These are phyloP conservation scores for Ormyrus labotus DNA, from an alignment of 2,888 invertebrate genomes.

Conservation along the genomic window DNA sequence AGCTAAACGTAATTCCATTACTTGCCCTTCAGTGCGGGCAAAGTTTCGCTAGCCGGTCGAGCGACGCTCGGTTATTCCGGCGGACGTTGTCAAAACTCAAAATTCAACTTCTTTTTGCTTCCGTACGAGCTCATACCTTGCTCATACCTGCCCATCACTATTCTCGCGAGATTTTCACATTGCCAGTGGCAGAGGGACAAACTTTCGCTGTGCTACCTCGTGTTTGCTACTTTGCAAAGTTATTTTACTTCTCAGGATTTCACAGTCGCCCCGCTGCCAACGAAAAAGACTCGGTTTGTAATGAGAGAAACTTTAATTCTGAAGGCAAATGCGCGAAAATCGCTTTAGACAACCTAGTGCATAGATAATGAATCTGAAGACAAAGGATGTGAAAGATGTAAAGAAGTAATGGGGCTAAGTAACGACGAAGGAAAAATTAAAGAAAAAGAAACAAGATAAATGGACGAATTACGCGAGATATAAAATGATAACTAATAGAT, in stretches of 20 bases:
- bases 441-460: not conserved
- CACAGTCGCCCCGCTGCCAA: conserved; percentile 12
- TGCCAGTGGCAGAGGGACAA: conserved; percentile 56
- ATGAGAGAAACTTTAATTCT: too few species aligned
- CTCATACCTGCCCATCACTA: conserved; percentile 21
- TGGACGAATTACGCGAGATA: not conserved
- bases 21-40: not conserved
- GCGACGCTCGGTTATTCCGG: not conserved
- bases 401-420: not conserved
- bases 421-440: not conserved
- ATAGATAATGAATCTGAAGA: conserved; percentile 15
- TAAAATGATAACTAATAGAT: too few species aligned
- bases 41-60: too few species aligned
- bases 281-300: not conserved
- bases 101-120: conserved; percentile 29
- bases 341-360: too few species aligned
- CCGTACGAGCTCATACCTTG: not conserved
- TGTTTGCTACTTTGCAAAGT: conserved; percentile 63
- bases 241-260: conserved; percentile 60
- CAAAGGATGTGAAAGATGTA: not conserved
- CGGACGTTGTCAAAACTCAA: conserved; percentile 40
- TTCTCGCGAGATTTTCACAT: conserved; percentile 47
- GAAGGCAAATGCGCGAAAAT: too few species aligned
- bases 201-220: conserved; percentile 56
- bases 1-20: conserved; percentile 34